Conservation (phyloP, 2,113 vertebrate genomes). For the Synodontis membranacea region DNA sequence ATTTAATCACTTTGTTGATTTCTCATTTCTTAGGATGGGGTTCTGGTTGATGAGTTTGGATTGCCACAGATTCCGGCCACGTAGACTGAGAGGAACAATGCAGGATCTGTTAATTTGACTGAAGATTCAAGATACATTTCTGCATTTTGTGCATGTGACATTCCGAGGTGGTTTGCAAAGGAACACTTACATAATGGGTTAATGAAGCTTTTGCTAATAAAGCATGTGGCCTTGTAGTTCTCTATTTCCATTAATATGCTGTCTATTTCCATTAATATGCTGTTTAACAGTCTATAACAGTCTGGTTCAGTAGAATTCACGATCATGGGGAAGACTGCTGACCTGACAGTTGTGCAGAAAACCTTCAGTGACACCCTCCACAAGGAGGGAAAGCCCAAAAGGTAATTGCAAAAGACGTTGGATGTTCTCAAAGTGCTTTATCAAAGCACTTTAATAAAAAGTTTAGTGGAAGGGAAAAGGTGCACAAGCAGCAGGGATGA, state of each 20-base stretch:
- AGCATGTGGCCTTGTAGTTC: slow-evolving; percentile 64
- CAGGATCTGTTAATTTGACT: slow-evolving; percentile 58
- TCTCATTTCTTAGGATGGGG: slow-evolving; percentile 91
- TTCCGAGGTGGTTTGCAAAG: slow-evolving; percentile 55
- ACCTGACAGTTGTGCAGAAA: too few species aligned
- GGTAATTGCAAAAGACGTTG: too few species aligned
- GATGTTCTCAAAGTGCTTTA: too few species aligned
- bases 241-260: slow-evolving; percentile 8
- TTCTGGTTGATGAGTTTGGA: slow-evolving; percentile 96
- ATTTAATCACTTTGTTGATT: slow-evolving; percentile 32
- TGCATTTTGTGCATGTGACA: slow-evolving; percentile 66
- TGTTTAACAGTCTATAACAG: background rate
- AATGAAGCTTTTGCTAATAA: slow-evolving; percentile 53
- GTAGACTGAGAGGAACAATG: slow-evolving; percentile 65
- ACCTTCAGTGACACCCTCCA: too few species aligned
- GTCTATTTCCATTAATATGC: too few species aligned
- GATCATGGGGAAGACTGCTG: too few species aligned
- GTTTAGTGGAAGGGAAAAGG: too few species aligned
- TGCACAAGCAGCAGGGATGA: too few species aligned
- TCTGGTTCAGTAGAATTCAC: too few species aligned
- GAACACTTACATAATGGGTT: slow-evolving; percentile 47
- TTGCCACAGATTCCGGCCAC: slow-evolving; percentile 95
- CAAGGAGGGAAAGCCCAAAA: too few species aligned
- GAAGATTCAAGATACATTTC: slow-evolving; percentile 68
- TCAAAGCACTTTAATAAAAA: too few species aligned